Base-by-base conservation (phyloP, 2,888 invertebrate genomes). In the Gari tellinella region DNA sequence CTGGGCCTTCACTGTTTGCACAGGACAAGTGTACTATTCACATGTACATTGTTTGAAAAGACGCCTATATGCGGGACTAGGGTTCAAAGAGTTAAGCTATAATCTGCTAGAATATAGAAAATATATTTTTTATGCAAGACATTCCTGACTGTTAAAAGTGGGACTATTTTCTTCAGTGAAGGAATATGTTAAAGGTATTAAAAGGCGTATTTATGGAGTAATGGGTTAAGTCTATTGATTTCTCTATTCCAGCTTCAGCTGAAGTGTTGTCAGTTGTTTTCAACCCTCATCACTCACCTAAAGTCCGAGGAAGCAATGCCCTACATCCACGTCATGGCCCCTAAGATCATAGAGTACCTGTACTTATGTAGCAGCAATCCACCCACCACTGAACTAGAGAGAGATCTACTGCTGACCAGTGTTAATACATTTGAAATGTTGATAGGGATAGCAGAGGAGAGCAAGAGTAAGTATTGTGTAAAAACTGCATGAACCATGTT, bases 311-410 rank as follows among this genome's bases (percentile, higher is more conserved):
- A 96, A 26, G 94, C 95, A 41, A 95, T 95, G 5, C 95, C 96
- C 0, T 97, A 96, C 88, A 96, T 97, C 82, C 96, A 96, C 85
- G 94, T 95, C 0, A 92, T 97, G 75, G 96, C 96, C 8, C 96
- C 96, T 3, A 93, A 95, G 83, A 93, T 97, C 61, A 94, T 97
- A 40, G 95, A 96, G 90, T 95, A 94, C 86, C 93, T 96, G 52
- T 95, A 95, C 88, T 93, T 94, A 10, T 95, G 95, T 58, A 92
- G 93, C 56, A 94, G 94, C 48, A 94, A 94, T 76, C 93, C 93
- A 79, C 94, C 95, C 12, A 92, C 93, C 65, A 94, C 94, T 14
- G 95, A 96, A 73, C 91, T 93, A n/a, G 95, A 96, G 87, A 92
- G 96, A 52, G 93, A 94, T 37, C 94, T 96, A 53, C 94, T 95